These are phyloP conservation scores for Bombus sibiricus DNA, from an alignment of 1,140 invertebrate genomes.

Conservation along the genomic window DNA sequence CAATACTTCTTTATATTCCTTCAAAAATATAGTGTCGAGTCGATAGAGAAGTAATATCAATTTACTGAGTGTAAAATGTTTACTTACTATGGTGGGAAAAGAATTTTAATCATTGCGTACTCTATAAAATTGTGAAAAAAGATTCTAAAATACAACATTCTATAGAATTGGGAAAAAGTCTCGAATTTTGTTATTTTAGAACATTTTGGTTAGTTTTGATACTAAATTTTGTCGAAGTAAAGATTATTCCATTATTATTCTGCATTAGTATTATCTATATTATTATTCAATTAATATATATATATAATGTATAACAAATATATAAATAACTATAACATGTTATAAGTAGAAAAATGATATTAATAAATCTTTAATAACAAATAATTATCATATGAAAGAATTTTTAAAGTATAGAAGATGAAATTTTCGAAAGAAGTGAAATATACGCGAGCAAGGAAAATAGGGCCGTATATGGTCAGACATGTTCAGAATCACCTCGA, in stretches of 20 bases:
- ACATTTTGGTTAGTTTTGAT: neutral
- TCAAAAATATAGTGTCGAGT: no score
- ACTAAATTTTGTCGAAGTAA: neutral
- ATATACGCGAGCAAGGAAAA: neutral
- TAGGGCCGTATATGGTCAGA: neutral
- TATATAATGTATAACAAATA: no score
- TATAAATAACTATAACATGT: neutral
- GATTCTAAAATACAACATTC: no score
- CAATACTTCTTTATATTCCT: no score
- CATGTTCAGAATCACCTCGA: neutral
- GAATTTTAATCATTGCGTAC: no score
- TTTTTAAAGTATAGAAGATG: neutral
- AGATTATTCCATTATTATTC: neutral
- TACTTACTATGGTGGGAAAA: neutral
- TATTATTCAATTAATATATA: no score
- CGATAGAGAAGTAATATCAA: neutral
- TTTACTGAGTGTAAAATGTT: neutral
- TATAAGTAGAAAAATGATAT: neutral
- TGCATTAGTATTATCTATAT: no score
- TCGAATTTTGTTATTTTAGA: no score
- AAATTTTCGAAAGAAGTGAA: neutral
- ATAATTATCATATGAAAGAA: no score
- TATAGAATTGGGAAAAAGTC: no score
- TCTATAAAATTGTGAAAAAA: no score
- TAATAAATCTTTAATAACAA: neutral